These are phyloP conservation scores for Smittia sp. DNA, from an alignment of 2,888 invertebrate species.

Conservation along the genomic window DNA sequence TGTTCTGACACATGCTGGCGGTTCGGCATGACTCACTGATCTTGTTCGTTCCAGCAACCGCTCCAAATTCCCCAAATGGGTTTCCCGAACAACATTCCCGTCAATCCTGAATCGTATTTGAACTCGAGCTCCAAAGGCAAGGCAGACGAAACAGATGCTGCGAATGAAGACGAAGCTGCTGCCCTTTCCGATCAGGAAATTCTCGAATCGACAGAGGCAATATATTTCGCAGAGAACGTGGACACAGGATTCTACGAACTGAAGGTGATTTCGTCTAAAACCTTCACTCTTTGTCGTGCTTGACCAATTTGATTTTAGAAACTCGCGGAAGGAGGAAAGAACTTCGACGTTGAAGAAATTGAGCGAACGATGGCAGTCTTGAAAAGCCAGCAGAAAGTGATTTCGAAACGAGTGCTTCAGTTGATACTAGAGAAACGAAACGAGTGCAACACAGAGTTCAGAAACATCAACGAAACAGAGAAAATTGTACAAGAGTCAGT, in stretches of 20 bases:
- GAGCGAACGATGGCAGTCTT: conserved; percentile 49
- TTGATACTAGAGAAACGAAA: conserved; percentile 89
- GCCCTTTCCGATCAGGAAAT: conserved; percentile 53
- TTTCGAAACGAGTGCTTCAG: conserved; percentile 90
- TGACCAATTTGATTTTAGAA: conserved; percentile 46
- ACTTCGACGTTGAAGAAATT: conserved; percentile 49
- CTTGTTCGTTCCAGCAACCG: conserved; percentile 13
- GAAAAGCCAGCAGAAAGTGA: conserved; percentile 60
- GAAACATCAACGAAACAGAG: conserved; percentile 69
- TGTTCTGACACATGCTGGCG: neutral
- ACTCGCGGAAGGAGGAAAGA: conserved; percentile 47
- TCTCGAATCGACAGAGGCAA: conserved; percentile 51
- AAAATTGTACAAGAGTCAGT: conserved; percentile 67
- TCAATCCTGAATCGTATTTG: conserved; percentile 45
- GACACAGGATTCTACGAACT: conserved; percentile 51
- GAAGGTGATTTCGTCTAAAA: conserved; percentile 46
- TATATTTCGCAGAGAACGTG: conserved; percentile 50
- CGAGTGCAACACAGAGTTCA: conserved; percentile 81
- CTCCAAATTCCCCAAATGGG: conserved; percentile 54
- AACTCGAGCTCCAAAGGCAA: conserved; percentile 19
- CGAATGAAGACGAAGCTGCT: conserved; percentile 43
- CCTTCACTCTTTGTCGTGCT: neutral
- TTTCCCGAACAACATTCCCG: conserved; percentile 52
- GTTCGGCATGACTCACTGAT: neutral
- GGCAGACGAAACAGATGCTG: conserved; percentile 42